Conservation (phyloP, 1,140 invertebrate species). For the Schlechtendalia chinensis region DNA sequence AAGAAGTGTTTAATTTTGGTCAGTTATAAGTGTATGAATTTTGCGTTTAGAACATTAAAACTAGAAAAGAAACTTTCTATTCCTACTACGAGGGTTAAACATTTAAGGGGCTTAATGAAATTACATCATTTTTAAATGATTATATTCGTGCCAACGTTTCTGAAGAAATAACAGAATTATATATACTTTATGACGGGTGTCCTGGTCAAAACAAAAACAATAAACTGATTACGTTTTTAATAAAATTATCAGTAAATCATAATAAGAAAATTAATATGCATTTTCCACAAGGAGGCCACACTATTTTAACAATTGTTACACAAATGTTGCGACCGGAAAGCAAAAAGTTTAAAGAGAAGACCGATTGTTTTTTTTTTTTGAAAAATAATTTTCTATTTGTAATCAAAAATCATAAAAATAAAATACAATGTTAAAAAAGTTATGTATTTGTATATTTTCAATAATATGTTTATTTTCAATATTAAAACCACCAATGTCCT, state of each 20-base stretch:
- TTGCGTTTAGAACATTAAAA: slow-evolving; percentile 52
- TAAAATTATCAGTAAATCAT: slow-evolving; percentile 20
- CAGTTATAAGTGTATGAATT: slow-evolving; percentile 52
- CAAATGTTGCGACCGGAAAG: no score
- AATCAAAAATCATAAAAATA: no score
- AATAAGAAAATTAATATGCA: slow-evolving; percentile 45
- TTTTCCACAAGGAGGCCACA: not conserved
- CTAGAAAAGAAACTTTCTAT: slow-evolving; percentile 51
- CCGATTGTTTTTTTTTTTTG: no score
- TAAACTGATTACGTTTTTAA: slow-evolving; percentile 47
- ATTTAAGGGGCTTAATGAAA: slow-evolving; percentile 52
- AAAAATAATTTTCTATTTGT: no score
- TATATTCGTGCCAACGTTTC: slow-evolving; percentile 45
- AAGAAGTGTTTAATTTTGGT: slow-evolving; percentile 53
- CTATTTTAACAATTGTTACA: not conserved
- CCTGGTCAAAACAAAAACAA: slow-evolving; percentile 50
- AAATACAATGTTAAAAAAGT: no score
- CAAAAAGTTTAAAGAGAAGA: not conserved
- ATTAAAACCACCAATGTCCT: no score
- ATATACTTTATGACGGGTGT: slow-evolving; percentile 53
- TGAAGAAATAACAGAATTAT: no score
- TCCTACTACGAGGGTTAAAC: slow-evolving; percentile 53
- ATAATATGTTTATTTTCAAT: no score
- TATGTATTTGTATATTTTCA: no score
- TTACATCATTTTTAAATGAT: slow-evolving; percentile 32